Percentiles rank a stretch among this genome's conserved stretches.
These are phyloP conservation scores for Ceratosolen fusciceps DNA, from an alignment of 1,140 invertebrate genomes.

Conservation along the genomic window DNA sequence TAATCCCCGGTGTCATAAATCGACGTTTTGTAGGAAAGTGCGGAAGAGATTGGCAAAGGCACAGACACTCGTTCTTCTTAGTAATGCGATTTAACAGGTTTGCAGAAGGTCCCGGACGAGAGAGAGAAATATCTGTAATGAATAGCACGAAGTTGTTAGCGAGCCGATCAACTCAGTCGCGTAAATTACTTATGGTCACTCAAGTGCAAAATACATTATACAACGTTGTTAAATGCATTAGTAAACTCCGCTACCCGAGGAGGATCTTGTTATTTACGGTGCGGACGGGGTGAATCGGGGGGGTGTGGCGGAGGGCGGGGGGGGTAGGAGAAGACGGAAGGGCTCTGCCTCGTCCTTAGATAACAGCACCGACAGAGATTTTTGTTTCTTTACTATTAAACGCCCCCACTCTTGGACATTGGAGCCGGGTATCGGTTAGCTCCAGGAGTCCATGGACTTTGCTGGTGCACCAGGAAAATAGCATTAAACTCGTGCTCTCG, in stretches of 20 bases:
- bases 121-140: constrained; percentile 10
- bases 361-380: neutral
- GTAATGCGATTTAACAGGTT: neutral
- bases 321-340: no score
- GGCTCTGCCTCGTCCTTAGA: constrained; percentile 16
- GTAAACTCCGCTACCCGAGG: constrained; percentile 27
- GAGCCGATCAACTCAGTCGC: constrained; percentile 22
- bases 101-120: neutral
- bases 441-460: neutral
- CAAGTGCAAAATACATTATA: constrained; percentile 30
- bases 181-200: constrained; percentile 33
- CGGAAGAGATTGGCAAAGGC: neutral
- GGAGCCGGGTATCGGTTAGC: neutral
- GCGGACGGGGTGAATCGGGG: neutral
- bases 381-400: neutral
- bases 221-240: constrained; percentile 27
- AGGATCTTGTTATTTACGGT: constrained; percentile 22
- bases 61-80: neutral
- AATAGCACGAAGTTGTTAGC: constrained; percentile 5
- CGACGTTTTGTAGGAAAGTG: neutral
- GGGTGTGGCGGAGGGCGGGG: no score
- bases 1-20: constrained; percentile 9
- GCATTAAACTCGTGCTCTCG: constrained; percentile 31
- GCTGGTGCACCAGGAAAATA: neutral
- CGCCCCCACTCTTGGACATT: neutral